Base-by-base conservation (phyloP, 1,140 invertebrate species). In the Probaryconus sp. region DNA sequence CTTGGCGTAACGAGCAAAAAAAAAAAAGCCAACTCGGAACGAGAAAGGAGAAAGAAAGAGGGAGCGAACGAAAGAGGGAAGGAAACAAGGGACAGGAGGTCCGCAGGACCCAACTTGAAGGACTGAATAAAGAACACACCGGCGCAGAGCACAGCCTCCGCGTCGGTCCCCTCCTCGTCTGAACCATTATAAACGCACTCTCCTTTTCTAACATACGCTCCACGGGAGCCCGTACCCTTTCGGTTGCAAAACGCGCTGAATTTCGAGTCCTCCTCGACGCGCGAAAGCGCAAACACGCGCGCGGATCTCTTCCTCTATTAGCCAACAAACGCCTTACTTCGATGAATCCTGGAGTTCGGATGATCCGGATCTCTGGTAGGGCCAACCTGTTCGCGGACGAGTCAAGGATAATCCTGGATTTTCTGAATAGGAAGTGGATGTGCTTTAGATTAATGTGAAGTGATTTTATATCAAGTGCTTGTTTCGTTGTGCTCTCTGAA, bases 21-120 rank as follows among this genome's bases (percentile, higher is more conserved):
- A 58, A 73, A 76, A 81, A 81, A 53, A 9, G 24, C 14, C n/a
- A 18, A 55, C 42, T 55, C 68, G 65, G 42, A 42, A 67, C 24
- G 67, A 61, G 64, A 56, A 68, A 51, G 71, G 63, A 43, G 24
- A 17, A 7, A 42, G 45, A 11, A 16, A 60, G 45, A 42, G 26
- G 6, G 6, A 56, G 24, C 16, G 21, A 64, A 17, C 43, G 14
- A 56, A n/a, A 24, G 43, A 24, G 11, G 14, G 48, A 45, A 9
- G 20, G 14, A 16, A 17, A 38, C 18, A 31, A 37, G 68, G 70
- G 55, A 63, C 37, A 55, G 42, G 35, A 67, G 20, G n/a, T n/a
- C n/a, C n/a, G n/a, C n/a, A n/a, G n/a, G n/a, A n/a, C n/a, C n/a
- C n/a, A n/a, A n/a, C n/a, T n/a, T n/a, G n/a, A n/a, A n/a, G n/a